These are phyloP conservation scores for Holocentrus rufus DNA, from an alignment of 2,797 vertebrate genomes.

Conservation along the genomic window DNA sequence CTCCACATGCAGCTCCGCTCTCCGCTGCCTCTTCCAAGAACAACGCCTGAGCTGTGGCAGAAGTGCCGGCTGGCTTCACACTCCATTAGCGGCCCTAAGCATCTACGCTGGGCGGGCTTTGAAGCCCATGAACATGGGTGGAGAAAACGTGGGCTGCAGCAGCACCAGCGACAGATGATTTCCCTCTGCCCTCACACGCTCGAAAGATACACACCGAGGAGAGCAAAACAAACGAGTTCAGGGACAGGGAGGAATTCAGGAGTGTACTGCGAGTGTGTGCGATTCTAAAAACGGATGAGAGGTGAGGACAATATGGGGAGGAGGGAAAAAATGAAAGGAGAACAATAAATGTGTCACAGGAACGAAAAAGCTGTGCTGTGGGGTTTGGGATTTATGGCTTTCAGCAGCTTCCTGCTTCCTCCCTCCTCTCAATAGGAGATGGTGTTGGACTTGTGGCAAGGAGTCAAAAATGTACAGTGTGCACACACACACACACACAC, in stretches of 20 bases:
- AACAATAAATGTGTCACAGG: conserved; percentile 75
- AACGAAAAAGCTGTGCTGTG: conserved; percentile 60
- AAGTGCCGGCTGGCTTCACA: conserved; percentile 58
- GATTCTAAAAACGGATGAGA: conserved; percentile 49
- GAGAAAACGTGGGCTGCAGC: conserved; percentile 22
- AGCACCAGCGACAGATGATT: conserved; percentile 14
- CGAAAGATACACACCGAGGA: conserved; percentile 1
- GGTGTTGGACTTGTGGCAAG: conserved; percentile 53
- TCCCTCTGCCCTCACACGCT: not conserved
- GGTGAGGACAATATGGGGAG: conserved; percentile 45
- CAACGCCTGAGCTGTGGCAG: conserved; percentile 44
- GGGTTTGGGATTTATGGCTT: conserved; percentile 66
- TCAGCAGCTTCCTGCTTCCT: conserved; percentile 66
- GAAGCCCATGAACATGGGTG: conserved; percentile 31
- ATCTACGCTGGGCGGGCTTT: conserved; percentile 28
- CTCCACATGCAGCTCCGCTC: conserved; percentile 34
- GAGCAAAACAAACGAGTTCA: not conserved
- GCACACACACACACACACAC: conserved; percentile 17
- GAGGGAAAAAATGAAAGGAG: conserved; percentile 40
- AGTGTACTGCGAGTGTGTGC: conserved; percentile 32
- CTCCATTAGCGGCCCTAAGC: conserved; percentile 50
- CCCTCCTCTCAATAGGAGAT: conserved; percentile 55
- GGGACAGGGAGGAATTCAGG: conserved; percentile 33
- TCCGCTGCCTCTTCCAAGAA: conserved; percentile 52
- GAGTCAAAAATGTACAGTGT: conserved; percentile 65